These are phyloP conservation scores for Channa maculata DNA, from an alignment of 2,113 vertebrate species.

Conservation along the genomic window DNA sequence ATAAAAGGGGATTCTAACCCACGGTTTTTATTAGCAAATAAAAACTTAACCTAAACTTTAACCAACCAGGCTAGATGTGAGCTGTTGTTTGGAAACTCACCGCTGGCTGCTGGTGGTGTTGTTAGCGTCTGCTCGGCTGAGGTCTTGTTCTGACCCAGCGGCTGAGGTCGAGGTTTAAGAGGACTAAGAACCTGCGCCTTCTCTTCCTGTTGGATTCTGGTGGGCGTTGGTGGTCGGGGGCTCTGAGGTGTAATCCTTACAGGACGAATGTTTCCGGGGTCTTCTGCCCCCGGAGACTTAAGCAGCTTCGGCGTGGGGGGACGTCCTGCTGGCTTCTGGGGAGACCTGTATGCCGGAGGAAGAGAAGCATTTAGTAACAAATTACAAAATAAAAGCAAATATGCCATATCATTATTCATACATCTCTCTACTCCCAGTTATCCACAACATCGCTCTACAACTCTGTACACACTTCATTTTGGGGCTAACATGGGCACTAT, in stretches of 20 bases:
- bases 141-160: conserved; percentile 68
- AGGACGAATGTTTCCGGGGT: conserved; percentile 91
- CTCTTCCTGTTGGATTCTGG: conserved; percentile 24
- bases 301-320: conserved; percentile 87
- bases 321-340: conserved; percentile 82
- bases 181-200: conserved; percentile 62
- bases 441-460: neutral
- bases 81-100: conserved; percentile 18
- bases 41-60: too few relatives aligned
- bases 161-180: conserved; percentile 69
- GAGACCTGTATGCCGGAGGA: conserved; percentile 69
- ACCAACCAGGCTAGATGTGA: neutral
- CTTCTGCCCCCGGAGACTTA: conserved; percentile 80
- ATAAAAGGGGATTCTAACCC: neutral
- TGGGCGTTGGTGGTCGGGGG: conserved; percentile 45
- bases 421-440: neutral
- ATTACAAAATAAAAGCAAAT: neutral
- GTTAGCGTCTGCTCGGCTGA: conserved; percentile 33
- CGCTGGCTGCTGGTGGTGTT: conserved; percentile 16
- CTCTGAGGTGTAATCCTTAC: conserved; percentile 80
- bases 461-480: neutral
- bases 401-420: too few relatives aligned
- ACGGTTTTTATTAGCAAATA: neutral
- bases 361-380: neutral
- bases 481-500: neutral